These are phyloP conservation scores for Liolophura sinensis DNA, from an alignment of 1,140 invertebrate genomes.

Conservation along the genomic window DNA sequence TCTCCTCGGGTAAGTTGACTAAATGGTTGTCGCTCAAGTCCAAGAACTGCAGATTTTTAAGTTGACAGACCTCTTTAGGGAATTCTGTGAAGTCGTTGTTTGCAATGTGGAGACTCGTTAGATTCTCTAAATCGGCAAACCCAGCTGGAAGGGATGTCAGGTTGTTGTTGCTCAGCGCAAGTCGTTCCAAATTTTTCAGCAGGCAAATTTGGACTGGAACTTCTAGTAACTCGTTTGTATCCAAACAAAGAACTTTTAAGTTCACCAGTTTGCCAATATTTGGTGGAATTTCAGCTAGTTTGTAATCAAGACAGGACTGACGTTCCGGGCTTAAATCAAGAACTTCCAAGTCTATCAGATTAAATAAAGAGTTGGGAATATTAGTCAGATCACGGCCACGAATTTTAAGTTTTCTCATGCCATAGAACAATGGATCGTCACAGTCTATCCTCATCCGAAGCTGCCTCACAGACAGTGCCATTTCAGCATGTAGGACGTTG, in stretches of 20 bases:
- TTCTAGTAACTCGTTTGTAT: slow-evolving; percentile 54
- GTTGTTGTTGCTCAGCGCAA: slow-evolving; percentile 57
- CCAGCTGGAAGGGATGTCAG: slow-evolving; percentile 44
- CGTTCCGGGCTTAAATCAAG: slow-evolving; percentile 58
- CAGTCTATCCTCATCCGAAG: slow-evolving; percentile 47
- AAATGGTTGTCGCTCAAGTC: slow-evolving; percentile 54
- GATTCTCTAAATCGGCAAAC: slow-evolving; percentile 44
- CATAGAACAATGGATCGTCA: slow-evolving; percentile 47
- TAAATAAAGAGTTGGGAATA: slow-evolving; percentile 47
- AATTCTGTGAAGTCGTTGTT: slow-evolving; percentile 57
- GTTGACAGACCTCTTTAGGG: slow-evolving; percentile 43
- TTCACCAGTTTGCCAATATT: slow-evolving; percentile 51
- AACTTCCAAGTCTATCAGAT: slow-evolving; percentile 53
- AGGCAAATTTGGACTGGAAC: slow-evolving; percentile 50
- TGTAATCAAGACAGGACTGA: slow-evolving; percentile 53
- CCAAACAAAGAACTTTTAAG: slow-evolving; percentile 51
- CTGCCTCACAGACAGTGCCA: slow-evolving; percentile 8
- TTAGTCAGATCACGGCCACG: slow-evolving; percentile 44
- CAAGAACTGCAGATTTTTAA: slow-evolving; percentile 50
- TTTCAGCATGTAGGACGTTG: too few species aligned
- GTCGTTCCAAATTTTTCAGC: slow-evolving; percentile 49
- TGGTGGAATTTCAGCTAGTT: slow-evolving; percentile 43
- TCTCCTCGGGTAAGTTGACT: slow-evolving; percentile 39
- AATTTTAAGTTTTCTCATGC: slow-evolving; percentile 54
- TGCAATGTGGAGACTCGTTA: slow-evolving; percentile 54